Base-by-base conservation (phyloP, 2,797 vertebrate species). In the Girardinus metallicus region DNA sequence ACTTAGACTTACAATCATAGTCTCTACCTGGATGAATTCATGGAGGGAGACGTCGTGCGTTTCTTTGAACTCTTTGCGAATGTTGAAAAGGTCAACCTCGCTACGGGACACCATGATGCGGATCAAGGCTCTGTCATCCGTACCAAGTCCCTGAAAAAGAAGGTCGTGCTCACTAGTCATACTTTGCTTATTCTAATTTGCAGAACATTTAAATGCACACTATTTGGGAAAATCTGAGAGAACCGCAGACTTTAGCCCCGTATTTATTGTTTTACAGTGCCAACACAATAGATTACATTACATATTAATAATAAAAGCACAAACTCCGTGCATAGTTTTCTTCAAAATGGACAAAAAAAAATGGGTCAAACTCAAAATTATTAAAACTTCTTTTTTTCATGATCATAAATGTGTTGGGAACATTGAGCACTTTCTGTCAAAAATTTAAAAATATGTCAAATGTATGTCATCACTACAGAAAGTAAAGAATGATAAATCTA, bases 41-140 rank as follows among this genome's bases (percentile, higher is more conserved):
- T 98, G 96, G 70, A 99, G 96, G 0, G 97, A 97, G 73, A 89
- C 95, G 57, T 99, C 98, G 0, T 98, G 97, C 1, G 97, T 96
- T 75, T 98, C 97, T 84, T 99, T 94, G 91, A 99, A 99, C 88
- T 99, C 98, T 82, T 96, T 95, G 15, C 97, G 96, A 91, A 99
- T 96, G 92, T 99, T 99, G 83, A 97, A 91, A 76, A 99, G 96
- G 92, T 99, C 98, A 0, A 95, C 92, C 92, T 99, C 98, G 0
- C 96, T 96, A 51, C 98, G 96, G 76, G 98, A 99, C 79, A 99
- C 94, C 96, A 99, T 97, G 92, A 99, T 97, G 78, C 98, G 96
- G 90, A 97, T 98, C 81, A 99, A 95, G 0, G 97, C 98, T 90
- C 97, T 95, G 92, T 99, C 98, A 0, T 99, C 98, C 0, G 98